Evolutionary conservation across 2,888 invertebrate genomes (phyloP), one percentile per base, ranked within the genome.

Genomic region (Noctuana brunneofusca): DNA sequence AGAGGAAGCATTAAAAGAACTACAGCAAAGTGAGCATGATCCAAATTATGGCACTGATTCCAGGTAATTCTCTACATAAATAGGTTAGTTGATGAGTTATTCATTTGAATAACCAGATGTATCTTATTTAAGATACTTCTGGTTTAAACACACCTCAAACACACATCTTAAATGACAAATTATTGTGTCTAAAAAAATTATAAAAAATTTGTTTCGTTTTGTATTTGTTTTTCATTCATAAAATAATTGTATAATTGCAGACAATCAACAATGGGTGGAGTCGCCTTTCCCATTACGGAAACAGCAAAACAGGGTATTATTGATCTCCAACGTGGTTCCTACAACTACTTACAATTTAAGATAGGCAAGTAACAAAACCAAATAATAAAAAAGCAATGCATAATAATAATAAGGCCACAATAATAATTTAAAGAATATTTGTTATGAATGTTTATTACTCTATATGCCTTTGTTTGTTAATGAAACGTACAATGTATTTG

Each of bases 311-410:
- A 94, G 68, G 96, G 96, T 52, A 92, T 99, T 48, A 81, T 89
- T 65, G 95, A 96, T 79, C 93, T 98, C 84, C 93, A 93, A 66
- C 92, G 93, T 66, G 96, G 96, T 66, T 91, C 94, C 68, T 93
- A 96, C 74, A 96, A 97, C 80, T 99, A 99, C 87, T 93, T 99
- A 69, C 99, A 99, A 78, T 94, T 97, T 79, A 94, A 93, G 85
- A 96, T 97, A 92, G 94, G 96, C 96, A 84, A 81, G 88, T 73
- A 20, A 14, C 12, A 20, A n/a, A 8, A 2, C 12, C n/a, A n/a
- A n/a, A n/a, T n/a, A n/a, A n/a, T n/a, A n/a, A n/a, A n/a, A n/a
- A n/a, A n/a, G n/a, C n/a, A n/a, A n/a, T n/a, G n/a, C n/a, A n/a
- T n/a, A 20, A n/a, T 3, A 20, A 46, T 8, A 4, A 43, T 43